Conservation (phyloP, 2,113 vertebrate genomes). For the Albula glossodonta region DNA sequence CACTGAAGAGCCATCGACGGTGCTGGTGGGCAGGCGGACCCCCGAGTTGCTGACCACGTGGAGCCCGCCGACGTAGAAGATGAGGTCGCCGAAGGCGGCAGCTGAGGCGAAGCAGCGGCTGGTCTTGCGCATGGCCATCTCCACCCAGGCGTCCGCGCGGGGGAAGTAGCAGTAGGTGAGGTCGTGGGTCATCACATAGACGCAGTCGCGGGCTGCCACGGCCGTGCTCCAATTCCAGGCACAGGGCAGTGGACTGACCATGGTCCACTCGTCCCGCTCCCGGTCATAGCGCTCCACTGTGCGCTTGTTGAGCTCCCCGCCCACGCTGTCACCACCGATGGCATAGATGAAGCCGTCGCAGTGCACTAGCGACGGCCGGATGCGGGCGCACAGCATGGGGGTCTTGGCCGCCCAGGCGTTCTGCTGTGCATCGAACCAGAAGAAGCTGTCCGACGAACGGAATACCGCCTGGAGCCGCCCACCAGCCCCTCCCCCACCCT, state of each 20-base stretch:
- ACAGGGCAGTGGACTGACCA: constrained; percentile 88
- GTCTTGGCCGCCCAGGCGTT: constrained; percentile 96
- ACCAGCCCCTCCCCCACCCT: constrained; percentile 83
- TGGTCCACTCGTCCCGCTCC: constrained; percentile 92
- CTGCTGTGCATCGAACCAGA: constrained; percentile 96
- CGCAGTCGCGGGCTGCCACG: constrained; percentile 85
- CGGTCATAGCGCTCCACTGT: constrained; percentile 94
- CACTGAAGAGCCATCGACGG: constrained; percentile 87
- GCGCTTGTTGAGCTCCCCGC: constrained; percentile 88
- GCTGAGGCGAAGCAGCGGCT: constrained; percentile 94
- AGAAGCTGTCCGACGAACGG: constrained; percentile 93
- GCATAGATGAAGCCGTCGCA: constrained; percentile 96
- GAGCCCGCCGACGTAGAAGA: constrained; percentile 94
- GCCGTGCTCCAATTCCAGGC: constrained; percentile 94
- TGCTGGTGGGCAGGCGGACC: constrained; percentile 81
- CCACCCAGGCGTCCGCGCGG: constrained; percentile 90
- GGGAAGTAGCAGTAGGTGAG: constrained; percentile 95
- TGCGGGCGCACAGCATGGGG: constrained; percentile 88
- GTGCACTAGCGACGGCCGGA: constrained; percentile 90
- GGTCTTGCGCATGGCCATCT: constrained; percentile 91
- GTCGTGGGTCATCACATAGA: constrained; percentile 94
- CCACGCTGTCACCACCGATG: constrained; percentile 87
- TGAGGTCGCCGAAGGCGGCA: constrained; percentile 87
- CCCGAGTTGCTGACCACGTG: constrained; percentile 91
- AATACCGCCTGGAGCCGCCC: constrained; percentile 87